Percentiles rank a stretch among this genome's conserved stretches.
Conservation (phyloP, 2,888 invertebrate species). For the Drosophila buzzatii region DNA sequence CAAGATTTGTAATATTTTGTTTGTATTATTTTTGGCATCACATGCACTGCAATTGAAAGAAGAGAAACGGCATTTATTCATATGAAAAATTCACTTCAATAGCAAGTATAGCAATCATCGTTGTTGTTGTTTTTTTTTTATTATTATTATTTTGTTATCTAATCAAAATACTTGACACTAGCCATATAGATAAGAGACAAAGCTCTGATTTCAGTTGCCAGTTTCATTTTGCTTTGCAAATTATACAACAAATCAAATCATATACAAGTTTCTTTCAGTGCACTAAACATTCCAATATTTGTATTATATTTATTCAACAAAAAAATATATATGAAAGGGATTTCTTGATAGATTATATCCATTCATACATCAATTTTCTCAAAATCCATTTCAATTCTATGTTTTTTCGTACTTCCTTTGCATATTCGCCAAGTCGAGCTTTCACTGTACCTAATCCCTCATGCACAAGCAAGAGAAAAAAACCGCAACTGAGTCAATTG, state of each 20-base stretch:
- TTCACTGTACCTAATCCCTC: conserved; percentile 1
- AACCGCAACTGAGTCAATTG: conserved; percentile 3
- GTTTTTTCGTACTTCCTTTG: neutral
- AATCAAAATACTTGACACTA: conserved; percentile 27
- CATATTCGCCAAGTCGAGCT: neutral
- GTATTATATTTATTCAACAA: neutral
- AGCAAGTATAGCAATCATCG: neutral
- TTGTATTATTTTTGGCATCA: conserved; percentile 60
- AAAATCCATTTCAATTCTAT: neutral
- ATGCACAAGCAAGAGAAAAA: neutral
- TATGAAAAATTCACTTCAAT: conserved; percentile 5
- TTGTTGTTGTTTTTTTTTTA: conserved; percentile 16
- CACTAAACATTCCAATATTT: neutral
- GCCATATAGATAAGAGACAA: conserved; percentile 45
- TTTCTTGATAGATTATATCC: too few species aligned
- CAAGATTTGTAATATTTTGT: too few species aligned
- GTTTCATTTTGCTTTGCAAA: conserved; percentile 28
- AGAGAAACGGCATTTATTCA: conserved; percentile 16
- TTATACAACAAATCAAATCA: conserved; percentile 13
- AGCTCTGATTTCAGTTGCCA: conserved; percentile 41
- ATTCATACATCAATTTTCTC: neutral
- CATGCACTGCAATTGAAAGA: conserved; percentile 59
- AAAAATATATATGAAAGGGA: neutral
- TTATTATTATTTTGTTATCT: conserved; percentile 33
- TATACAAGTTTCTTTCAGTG: conserved; percentile 5